phyloP scores from a whole-genome alignment of 2,797 vertebrate species.

The Xyrichtys novacula region DNA sequence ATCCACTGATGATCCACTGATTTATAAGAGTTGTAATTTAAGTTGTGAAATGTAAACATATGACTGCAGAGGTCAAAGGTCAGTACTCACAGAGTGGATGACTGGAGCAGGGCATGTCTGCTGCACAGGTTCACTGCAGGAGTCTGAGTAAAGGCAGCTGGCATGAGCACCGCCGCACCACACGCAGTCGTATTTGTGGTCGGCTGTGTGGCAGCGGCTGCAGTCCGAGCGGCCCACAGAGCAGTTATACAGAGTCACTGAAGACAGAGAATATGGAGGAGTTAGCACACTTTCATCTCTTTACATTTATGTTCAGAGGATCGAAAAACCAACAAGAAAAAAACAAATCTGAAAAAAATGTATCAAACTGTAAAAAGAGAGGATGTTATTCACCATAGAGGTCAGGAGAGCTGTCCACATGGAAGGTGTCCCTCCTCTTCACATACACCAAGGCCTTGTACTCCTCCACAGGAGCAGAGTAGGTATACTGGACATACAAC shows the following conservation, averaged over 20 bases:
- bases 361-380: not conserved
- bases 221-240: constrained; percentile 94
- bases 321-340: not conserved
- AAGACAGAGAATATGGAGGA: not conserved
- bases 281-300: too few relatives aligned
- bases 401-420: constrained; percentile 92
- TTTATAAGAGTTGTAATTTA: not conserved
- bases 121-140: constrained; percentile 87
- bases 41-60: not conserved
- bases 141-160: constrained; percentile 88
- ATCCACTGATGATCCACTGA: not conserved
- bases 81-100: constrained; percentile 89
- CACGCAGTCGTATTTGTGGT: constrained; percentile 90
- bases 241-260: constrained; percentile 96
- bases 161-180: constrained; percentile 90
- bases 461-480: constrained; percentile 86
- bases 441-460: constrained; percentile 92
- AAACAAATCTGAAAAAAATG: too few relatives aligned
- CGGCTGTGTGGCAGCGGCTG: constrained; percentile 94
- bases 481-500: constrained; percentile 87
- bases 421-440: constrained; percentile 90
- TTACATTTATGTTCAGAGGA: not conserved
- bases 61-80: not conserved
- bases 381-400: constrained; percentile 84
- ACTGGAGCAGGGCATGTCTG: constrained; percentile 92